A percentile compares a stretch with the other conserved stretches of the same genome.
These are phyloP conservation scores for Tinea trinotella DNA, from an alignment of 2,888 invertebrate genomes.

Conservation along the genomic window DNA sequence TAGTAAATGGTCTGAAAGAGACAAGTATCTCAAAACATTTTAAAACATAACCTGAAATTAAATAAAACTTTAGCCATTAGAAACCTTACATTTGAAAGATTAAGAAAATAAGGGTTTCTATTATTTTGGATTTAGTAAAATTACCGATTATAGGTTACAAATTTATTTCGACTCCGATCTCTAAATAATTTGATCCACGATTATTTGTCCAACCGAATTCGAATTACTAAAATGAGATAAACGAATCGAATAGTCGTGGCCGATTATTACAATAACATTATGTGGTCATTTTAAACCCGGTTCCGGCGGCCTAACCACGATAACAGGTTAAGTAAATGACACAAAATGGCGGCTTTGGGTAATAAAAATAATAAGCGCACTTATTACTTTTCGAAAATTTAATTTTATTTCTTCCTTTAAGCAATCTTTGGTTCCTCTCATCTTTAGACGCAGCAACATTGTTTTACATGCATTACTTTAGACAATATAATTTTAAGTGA, in stretches of 20 bases:
- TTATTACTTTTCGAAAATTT: constrained; percentile 45
- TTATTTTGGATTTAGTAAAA: not conserved
- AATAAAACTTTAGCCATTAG: not conserved
- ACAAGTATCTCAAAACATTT: too few species aligned
- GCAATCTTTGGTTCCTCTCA: not conserved
- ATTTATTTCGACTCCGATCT: not conserved
- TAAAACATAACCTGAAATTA: not conserved
- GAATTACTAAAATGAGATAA: constrained; percentile 42
- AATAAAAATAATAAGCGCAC: constrained; percentile 47
- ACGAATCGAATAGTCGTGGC: constrained; percentile 44
- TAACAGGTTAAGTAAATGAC: constrained; percentile 62
- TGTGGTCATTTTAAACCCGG: constrained; percentile 32
- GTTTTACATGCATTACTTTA: too few species aligned
- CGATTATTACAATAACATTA: constrained; percentile 50
- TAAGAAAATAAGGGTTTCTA: not conserved
- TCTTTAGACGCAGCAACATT: too few species aligned
- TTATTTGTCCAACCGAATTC: constrained; percentile 31
- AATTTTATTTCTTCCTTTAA: constrained; percentile 45
- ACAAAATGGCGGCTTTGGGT: constrained; percentile 46
- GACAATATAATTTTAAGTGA: too few species aligned
- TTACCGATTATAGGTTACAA: not conserved
- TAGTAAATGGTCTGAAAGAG: too few species aligned
- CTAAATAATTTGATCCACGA: constrained; percentile 21
- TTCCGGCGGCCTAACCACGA: constrained; percentile 39
- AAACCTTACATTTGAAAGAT: too few species aligned